Evolutionary conservation across 2,797 vertebrate species (phyloP).

Genomic region (Alca torda): DNA sequence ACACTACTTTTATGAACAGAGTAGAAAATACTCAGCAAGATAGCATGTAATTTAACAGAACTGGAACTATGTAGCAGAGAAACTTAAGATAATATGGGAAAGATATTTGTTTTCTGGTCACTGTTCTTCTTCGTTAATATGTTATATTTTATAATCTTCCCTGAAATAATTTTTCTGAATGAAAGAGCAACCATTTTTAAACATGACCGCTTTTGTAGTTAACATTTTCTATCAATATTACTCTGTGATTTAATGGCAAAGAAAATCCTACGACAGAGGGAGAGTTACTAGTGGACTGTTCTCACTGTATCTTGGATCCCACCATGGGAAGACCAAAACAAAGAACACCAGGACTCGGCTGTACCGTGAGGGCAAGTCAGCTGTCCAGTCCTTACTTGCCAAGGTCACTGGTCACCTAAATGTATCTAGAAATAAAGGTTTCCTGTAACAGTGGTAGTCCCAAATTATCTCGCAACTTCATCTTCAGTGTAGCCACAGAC

Average conservation of each 20-base stretch:
- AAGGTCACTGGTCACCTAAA: background rate
- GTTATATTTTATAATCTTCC: background rate
- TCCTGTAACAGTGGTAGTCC: background rate
- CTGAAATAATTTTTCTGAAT: background rate
- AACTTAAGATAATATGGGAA: background rate
- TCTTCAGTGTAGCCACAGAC: background rate
- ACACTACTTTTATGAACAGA: background rate
- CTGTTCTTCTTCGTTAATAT: background rate
- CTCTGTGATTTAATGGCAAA: background rate
- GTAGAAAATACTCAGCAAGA: background rate
- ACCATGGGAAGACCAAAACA: background rate
- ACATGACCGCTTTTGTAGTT: background rate
- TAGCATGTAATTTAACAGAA: background rate
- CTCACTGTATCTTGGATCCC: background rate
- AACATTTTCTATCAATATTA: background rate
- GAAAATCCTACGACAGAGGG: background rate
- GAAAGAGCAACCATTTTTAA: background rate
- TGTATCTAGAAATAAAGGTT: background rate
- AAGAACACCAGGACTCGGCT: background rate
- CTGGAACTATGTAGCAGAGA: background rate
- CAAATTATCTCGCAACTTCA: background rate
- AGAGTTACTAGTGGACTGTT: background rate
- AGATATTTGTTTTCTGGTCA: background rate
- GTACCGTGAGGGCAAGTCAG: background rate
- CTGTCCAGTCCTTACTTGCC: background rate